Evolutionary conservation across 1,140 invertebrate genomes (phyloP).

Genomic region (Ceratitis capitata): DNA sequence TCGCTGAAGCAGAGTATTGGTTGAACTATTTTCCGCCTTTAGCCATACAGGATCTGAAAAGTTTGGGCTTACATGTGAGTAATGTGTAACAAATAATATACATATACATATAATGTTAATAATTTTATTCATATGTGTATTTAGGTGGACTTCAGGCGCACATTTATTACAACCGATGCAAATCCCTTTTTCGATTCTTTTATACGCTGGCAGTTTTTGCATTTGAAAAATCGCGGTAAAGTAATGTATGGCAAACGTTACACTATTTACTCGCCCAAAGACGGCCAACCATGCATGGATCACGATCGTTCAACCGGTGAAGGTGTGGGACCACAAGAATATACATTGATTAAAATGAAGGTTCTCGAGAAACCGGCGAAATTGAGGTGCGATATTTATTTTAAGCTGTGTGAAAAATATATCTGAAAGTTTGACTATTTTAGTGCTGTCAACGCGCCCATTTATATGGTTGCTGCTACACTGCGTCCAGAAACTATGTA

Average conservation of each 20-base stretch:
- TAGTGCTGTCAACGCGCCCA: conserved; percentile 65
- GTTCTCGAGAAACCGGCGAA: conserved; percentile 78
- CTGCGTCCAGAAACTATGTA: conserved; percentile 99
- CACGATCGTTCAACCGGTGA: conserved; percentile 96
- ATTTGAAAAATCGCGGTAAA: conserved; percentile 88
- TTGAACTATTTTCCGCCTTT: conserved; percentile 95
- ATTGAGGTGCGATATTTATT: conserved; percentile 70
- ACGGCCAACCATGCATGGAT: conserved; percentile 99
- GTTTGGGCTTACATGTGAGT: conserved; percentile 89
- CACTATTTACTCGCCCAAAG: conserved; percentile 96
- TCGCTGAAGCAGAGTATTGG: conserved; percentile 94
- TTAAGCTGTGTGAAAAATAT: background rate
- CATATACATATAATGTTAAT: conserved; percentile 41
- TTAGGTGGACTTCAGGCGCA: conserved; percentile 96
- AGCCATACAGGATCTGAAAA: conserved; percentile 85
- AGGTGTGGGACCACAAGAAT: conserved; percentile 98
- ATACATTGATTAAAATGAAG: conserved; percentile 96
- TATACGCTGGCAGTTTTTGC: conserved; percentile 95
- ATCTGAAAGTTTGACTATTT: conserved; percentile 47
- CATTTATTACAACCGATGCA: conserved; percentile 97
- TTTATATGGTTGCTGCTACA: conserved; percentile 96
- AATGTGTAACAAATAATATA: background rate
- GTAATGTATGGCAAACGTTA: conserved; percentile 97
- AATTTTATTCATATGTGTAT: conserved; percentile 45
- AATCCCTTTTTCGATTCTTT: conserved; percentile 99